Conservation (phyloP, 2,113 vertebrate genomes). For the Lucifuga dentata region DNA sequence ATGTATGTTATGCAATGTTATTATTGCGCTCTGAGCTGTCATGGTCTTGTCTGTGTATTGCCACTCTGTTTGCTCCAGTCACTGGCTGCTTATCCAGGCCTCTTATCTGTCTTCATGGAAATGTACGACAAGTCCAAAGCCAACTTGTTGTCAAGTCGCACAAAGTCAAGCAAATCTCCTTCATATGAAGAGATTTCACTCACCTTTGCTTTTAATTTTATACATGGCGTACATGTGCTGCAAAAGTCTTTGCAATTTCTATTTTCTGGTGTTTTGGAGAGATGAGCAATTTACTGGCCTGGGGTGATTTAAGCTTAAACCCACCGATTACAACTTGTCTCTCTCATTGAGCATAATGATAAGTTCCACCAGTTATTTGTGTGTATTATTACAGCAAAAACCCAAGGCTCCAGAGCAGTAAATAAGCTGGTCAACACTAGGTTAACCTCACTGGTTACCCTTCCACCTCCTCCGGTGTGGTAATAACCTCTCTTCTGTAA, state of each 20-base stretch:
- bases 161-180: constrained; percentile 51
- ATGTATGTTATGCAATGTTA: constrained; percentile 53
- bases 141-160: constrained; percentile 45
- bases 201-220: constrained; percentile 33
- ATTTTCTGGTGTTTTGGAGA: constrained; percentile 1
- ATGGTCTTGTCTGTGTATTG: constrained; percentile 60
- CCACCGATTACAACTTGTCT: background rate
- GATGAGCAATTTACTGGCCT: constrained; percentile 41
- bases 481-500: background rate
- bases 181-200: constrained; percentile 42
- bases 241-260: too few relatives aligned
- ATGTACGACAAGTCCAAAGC: constrained; percentile 45
- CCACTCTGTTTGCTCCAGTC: constrained; percentile 51
- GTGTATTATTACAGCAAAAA: constrained; percentile 6
- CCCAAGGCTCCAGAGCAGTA: constrained; percentile 52
- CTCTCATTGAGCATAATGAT: constrained; percentile 5
- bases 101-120: constrained; percentile 48
- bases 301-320: constrained; percentile 12
- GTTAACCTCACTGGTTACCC: constrained; percentile 4
- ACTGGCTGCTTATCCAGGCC: constrained; percentile 62
- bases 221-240: too few relatives aligned
- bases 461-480: constrained; percentile 7
- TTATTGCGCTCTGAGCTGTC: constrained; percentile 48
- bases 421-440: constrained; percentile 21
- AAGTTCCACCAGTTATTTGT: constrained; percentile 4